phyloP scores from a whole-genome alignment of 2,888 invertebrate genomes.

The Eristalinus aeneus region DNA sequence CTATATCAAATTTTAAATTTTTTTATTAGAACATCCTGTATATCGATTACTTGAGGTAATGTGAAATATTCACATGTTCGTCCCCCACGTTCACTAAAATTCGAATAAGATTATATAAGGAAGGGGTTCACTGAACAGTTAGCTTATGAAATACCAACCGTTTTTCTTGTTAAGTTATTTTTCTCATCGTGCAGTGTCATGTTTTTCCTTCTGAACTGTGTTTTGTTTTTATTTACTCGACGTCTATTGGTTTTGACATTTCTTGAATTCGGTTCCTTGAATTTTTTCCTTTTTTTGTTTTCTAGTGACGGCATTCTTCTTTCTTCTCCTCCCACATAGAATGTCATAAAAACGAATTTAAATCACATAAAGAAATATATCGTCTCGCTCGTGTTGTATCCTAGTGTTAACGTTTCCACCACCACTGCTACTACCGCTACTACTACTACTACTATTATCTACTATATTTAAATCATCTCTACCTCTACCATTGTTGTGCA shows the following conservation, averaged over 20 bases:
- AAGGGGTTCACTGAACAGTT: too few species aligned
- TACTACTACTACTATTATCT: conserved; percentile 41
- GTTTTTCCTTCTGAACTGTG: too few species aligned
- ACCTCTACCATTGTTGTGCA: conserved; percentile 65
- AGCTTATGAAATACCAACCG: background rate
- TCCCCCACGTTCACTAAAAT: too few species aligned
- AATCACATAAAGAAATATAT: background rate
- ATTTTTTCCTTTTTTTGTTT: background rate
- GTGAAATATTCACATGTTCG: too few species aligned
- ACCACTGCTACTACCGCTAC: conserved; percentile 35
- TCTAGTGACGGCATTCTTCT: background rate
- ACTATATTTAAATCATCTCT: conserved; percentile 65
- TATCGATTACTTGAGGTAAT: too few species aligned
- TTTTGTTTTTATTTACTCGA: background rate
- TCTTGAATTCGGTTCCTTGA: background rate
- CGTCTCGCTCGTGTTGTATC: conserved; percentile 54
- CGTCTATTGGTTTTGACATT: background rate
- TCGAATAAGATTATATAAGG: too few species aligned
- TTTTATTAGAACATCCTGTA: too few species aligned
- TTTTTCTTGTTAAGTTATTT: background rate
- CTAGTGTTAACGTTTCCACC: conserved; percentile 32
- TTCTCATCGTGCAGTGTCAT: background rate
- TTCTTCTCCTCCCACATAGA: conserved; percentile 43
- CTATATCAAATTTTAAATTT: too few species aligned
- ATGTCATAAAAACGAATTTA: conserved; percentile 3